Evolutionary conservation across 2,113 vertebrate species (phyloP).

Genomic region (Ptilonorhynchus violaceus): DNA sequence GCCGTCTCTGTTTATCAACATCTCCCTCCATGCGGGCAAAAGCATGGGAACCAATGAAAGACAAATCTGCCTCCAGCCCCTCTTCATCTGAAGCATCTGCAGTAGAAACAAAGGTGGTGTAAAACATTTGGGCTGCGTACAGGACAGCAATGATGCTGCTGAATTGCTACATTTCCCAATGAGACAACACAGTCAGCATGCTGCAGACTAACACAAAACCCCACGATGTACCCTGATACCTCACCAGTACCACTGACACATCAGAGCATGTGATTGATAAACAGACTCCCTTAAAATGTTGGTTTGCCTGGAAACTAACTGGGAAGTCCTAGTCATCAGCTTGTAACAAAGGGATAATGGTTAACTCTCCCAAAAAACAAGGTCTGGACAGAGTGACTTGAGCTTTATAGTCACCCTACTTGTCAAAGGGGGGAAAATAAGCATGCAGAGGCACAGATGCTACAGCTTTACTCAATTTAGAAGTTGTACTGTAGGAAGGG

Average conservation of each 20-base stretch:
- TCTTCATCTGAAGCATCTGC: constrained; percentile 87
- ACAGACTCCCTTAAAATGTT: not conserved
- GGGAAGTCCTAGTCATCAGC: not conserved
- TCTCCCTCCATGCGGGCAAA: constrained; percentile 98
- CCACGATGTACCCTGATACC: accelerated
- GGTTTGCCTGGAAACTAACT: not conserved
- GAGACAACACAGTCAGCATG: not conserved
- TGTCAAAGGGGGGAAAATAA: not conserved
- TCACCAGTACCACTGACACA: not conserved
- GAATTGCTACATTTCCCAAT: not conserved
- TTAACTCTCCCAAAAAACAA: not conserved
- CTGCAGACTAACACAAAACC: not conserved
- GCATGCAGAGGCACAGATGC: not conserved
- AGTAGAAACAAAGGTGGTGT: constrained; percentile 34
- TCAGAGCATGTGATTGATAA: not conserved
- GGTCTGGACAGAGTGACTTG: not conserved
- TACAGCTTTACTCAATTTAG: not conserved
- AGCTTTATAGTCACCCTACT: not conserved
- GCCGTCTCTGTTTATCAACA: constrained; percentile 92
- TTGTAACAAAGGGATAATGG: not conserved
- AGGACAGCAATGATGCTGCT: not conserved
- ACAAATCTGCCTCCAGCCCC: constrained; percentile 83
- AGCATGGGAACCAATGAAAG: constrained; percentile 92
- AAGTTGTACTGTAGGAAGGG: not conserved
- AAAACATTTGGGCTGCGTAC: not conserved